phyloP scores from a whole-genome alignment of 2,888 invertebrate species.

The Venusia cambrica region DNA sequence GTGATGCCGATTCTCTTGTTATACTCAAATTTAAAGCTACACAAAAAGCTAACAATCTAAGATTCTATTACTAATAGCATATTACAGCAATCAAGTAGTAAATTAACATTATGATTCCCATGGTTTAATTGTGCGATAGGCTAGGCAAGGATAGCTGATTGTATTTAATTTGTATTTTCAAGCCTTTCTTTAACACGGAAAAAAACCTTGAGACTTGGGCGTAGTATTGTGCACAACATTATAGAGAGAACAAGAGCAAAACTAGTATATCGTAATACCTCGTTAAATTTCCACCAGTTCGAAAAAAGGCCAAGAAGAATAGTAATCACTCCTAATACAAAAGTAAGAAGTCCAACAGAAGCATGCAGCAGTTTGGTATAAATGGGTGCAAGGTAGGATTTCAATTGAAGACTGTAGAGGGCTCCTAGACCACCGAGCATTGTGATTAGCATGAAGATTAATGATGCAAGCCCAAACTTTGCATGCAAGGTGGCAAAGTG shows the following conservation, averaged over 20 bases:
- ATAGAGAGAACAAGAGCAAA: slow-evolving; percentile 55
- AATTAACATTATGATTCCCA: too few relatives aligned
- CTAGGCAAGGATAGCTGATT: slow-evolving; percentile 1
- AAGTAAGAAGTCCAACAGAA: slow-evolving; percentile 61
- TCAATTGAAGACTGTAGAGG: slow-evolving; percentile 67
- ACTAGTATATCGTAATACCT: slow-evolving; percentile 55
- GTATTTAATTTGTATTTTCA: slow-evolving; percentile 40
- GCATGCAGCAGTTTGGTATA: slow-evolving; percentile 72
- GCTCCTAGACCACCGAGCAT: slow-evolving; percentile 69
- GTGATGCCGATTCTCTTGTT: too few relatives aligned
- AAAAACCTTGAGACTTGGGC: slow-evolving; percentile 70
- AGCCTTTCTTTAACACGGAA: slow-evolving; percentile 70
- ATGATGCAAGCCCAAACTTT: slow-evolving; percentile 67
- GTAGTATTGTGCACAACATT: slow-evolving; percentile 61
- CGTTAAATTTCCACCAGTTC: slow-evolving; percentile 65
- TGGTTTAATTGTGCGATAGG: background rate
- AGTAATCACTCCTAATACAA: slow-evolving; percentile 61
- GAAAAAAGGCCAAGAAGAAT: slow-evolving; percentile 65
- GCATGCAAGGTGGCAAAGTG: slow-evolving; percentile 67
- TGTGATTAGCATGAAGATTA: slow-evolving; percentile 62
- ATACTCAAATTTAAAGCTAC: too few relatives aligned
- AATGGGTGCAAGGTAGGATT: slow-evolving; percentile 66
- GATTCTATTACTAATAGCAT: too few relatives aligned
- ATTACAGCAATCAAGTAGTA: too few relatives aligned
- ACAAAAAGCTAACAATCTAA: too few relatives aligned